These are phyloP conservation scores for Pangasius macronema DNA, from an alignment of 2,797 vertebrate species.

Conservation along the genomic window DNA sequence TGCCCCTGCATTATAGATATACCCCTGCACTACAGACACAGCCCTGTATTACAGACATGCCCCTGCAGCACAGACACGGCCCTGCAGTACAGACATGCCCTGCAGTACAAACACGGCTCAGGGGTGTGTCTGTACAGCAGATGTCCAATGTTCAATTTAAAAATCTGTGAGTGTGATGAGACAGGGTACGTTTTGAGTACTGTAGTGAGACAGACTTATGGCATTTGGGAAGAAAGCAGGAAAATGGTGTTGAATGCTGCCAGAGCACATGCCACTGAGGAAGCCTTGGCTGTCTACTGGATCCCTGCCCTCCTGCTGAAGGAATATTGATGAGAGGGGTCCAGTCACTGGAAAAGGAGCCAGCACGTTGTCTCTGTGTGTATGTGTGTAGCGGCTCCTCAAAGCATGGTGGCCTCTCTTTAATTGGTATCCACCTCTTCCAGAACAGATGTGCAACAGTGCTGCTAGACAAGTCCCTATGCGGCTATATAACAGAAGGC, in stretches of 20 bases:
- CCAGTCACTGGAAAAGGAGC: conserved; percentile 68
- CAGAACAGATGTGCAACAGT: conserved; percentile 58
- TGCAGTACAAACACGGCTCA: too few relatives aligned
- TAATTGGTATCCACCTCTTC: conserved; percentile 73
- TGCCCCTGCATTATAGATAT: too few relatives aligned
- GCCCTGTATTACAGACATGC: too few relatives aligned
- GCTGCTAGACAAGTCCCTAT: conserved; percentile 32
- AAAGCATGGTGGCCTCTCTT: conserved; percentile 63
- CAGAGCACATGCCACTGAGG: conserved; percentile 43
- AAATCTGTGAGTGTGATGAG: neutral
- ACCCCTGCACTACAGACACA: too few relatives aligned
- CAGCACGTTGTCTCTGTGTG: conserved; percentile 68
- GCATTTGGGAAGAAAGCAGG: conserved; percentile 50
- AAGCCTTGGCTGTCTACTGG: conserved; percentile 41
- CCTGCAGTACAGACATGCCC: too few relatives aligned
- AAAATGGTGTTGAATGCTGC: conserved; percentile 35
- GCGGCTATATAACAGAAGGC: conserved; percentile 9
- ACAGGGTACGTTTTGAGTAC: conserved; percentile 14
- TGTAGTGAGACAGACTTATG: conserved; percentile 31
- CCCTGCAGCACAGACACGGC: too few relatives aligned
- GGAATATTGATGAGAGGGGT: conserved; percentile 73
- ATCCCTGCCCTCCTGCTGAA: conserved; percentile 64
- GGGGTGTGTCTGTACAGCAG: too few relatives aligned
- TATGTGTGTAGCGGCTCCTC: conserved; percentile 64
- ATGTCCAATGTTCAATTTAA: neutral